Percentiles rank a stretch among this genome's conserved stretches.
phyloP scores from a whole-genome alignment of 1,140 invertebrate genomes.

The Caerostris extrusa region DNA sequence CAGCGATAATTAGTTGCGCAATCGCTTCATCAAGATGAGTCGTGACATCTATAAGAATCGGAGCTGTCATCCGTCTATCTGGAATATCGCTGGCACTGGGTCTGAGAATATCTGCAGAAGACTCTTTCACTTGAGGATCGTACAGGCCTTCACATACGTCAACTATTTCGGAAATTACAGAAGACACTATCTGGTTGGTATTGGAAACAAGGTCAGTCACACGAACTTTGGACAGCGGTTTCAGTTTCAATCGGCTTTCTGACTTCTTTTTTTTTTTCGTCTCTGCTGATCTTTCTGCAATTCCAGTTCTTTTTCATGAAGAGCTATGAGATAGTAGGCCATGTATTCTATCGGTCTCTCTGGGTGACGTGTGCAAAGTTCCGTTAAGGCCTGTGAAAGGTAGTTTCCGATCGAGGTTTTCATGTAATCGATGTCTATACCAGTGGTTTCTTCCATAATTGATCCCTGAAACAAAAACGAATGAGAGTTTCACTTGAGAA shows the following conservation, averaged over 20 bases:
- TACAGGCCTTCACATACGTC: background rate
- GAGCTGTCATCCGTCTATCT: background rate
- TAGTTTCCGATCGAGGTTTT: conserved; percentile 18
- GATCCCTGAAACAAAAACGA: no score
- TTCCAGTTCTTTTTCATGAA: conserved; percentile 48
- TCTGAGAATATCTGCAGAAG: background rate
- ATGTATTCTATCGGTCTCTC: conserved; percentile 52
- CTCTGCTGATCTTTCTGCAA: background rate
- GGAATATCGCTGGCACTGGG: background rate
- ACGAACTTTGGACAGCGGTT: background rate
- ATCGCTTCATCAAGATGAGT: background rate
- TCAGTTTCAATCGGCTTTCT: background rate
- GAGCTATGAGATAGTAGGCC: conserved; percentile 39
- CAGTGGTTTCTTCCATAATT: no score
- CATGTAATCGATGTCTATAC: conserved; percentile 42
- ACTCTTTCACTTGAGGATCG: background rate
- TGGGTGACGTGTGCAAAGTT: conserved; percentile 16
- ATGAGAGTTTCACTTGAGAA: no score
- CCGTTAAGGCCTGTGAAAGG: background rate
- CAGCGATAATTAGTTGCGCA: no score
- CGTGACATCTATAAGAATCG: background rate
- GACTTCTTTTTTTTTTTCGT: background rate
- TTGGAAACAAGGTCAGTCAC: background rate
- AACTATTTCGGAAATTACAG: background rate
- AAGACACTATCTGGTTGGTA: background rate